Evolutionary conservation across 2,113 vertebrate species (phyloP).

Genomic region (Syngnathoides biaculeatus): DNA sequence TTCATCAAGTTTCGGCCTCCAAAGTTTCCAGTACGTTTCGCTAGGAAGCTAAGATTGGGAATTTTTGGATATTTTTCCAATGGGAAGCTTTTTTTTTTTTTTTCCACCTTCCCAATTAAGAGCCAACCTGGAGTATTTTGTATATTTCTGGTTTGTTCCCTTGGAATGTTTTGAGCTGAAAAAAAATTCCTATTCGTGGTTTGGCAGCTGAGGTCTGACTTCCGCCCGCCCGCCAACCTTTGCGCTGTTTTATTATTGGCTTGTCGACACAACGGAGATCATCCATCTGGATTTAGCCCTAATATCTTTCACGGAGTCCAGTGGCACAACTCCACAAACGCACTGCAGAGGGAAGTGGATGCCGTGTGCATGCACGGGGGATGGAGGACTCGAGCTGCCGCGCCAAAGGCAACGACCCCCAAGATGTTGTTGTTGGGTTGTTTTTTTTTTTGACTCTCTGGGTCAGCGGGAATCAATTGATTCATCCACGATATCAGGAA

Average conservation of each 20-base stretch:
- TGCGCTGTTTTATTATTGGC: conserved; percentile 52
- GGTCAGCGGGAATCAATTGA: conserved; percentile 71
- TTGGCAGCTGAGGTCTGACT: conserved; percentile 23
- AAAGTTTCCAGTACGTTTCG: no score
- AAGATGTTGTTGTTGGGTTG: conserved; percentile 4
- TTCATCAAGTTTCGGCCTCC: no score
- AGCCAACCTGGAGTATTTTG: no score
- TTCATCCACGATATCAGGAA: conserved; percentile 69
- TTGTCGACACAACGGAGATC: conserved; percentile 59
- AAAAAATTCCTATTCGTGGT: not conserved
- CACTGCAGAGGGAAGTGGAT: conserved; percentile 36
- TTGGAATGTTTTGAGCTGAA: not conserved
- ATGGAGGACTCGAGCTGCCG: conserved; percentile 42
- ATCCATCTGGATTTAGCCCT: conserved; percentile 64
- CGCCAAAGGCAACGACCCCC: conserved; percentile 52
- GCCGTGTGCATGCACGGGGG: conserved; percentile 19
- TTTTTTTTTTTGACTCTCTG: conserved; percentile 5
- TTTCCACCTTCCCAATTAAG: no score
- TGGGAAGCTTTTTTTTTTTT: no score
- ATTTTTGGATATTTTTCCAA: no score
- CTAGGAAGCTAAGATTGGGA: no score
- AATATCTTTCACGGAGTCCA: conserved; percentile 62
- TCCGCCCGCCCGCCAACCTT: conserved; percentile 34
- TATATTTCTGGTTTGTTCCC: no score
- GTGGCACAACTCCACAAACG: conserved; percentile 64